Conservation (phyloP, 2,113 vertebrate genomes). For the Isurus oxyrinchus region DNA sequence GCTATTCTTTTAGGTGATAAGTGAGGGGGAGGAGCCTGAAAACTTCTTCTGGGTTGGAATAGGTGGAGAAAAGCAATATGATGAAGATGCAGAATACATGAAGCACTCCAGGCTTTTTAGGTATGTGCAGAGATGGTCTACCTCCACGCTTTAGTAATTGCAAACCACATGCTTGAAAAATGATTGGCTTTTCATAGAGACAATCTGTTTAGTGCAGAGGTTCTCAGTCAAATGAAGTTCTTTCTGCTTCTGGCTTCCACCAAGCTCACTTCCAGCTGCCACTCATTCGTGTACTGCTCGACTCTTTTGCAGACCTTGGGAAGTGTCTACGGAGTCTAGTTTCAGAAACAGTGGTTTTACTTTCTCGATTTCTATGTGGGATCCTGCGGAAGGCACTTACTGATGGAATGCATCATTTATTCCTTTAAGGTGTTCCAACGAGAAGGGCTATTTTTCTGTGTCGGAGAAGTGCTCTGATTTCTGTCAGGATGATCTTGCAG, state of each 20-base stretch:
- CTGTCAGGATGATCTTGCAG: slow-evolving; percentile 92
- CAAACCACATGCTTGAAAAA: too few relatives aligned
- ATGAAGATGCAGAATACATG: slow-evolving; percentile 92
- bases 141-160: not conserved
- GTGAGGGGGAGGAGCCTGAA: slow-evolving; percentile 90
- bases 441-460: slow-evolving; percentile 93
- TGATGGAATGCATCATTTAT: not conserved
- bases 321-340: not conserved
- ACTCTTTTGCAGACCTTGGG: too few relatives aligned
- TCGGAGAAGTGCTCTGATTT: slow-evolving; percentile 97
- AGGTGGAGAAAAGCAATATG: slow-evolving; percentile 82
- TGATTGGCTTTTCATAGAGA: not conserved
- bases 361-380: not conserved
- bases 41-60: slow-evolving; percentile 99
- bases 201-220: not conserved
- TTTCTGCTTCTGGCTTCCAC: not conserved
- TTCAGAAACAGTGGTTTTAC: not conserved
- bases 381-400: too few relatives aligned
- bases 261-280: not conserved
- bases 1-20: slow-evolving; percentile 71
- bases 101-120: slow-evolving; percentile 89
- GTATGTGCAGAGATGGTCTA: slow-evolving; percentile 50
- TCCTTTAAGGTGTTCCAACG: slow-evolving; percentile 80
- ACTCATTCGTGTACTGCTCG: too few relatives aligned
- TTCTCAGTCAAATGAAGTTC: too few relatives aligned